phyloP scores from a whole-genome alignment of 2,888 invertebrate species.

The Caenorhabditis sp. region DNA sequence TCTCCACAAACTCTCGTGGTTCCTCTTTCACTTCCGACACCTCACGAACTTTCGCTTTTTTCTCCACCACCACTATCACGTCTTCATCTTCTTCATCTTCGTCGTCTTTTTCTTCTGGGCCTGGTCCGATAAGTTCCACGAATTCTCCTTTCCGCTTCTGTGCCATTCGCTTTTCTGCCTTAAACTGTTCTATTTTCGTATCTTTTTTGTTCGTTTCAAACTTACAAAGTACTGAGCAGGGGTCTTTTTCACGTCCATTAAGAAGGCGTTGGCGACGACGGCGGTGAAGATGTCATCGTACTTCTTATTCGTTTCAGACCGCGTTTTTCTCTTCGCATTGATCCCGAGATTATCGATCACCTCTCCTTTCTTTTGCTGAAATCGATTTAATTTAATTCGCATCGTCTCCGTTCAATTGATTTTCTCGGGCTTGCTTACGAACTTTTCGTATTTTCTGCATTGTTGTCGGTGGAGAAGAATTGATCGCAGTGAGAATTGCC shows the following conservation, averaged over 20 bases:
- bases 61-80: background rate
- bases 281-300: slow-evolving; percentile 40
- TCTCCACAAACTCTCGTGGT: background rate
- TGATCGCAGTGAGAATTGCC: background rate
- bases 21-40: too few species aligned
- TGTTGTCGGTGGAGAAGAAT: background rate
- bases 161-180: background rate
- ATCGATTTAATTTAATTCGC: too few species aligned
- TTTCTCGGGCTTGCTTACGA: background rate
- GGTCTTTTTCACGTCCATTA: slow-evolving; percentile 9
- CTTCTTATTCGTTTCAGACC: slow-evolving; percentile 18
- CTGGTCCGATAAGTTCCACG: background rate
- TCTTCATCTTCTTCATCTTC: background rate
- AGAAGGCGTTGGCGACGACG: slow-evolving; percentile 20
- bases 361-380: background rate
- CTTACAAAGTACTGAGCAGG: slow-evolving; percentile 13
- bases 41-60: too few species aligned
- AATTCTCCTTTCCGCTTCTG: background rate
- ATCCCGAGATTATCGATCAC: too few species aligned
- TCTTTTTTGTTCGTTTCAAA: background rate
- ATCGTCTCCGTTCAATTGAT: too few species aligned
- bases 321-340: background rate
- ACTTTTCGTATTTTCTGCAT: background rate
- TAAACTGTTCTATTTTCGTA: background rate
- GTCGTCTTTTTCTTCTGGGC: background rate